phyloP scores from a whole-genome alignment of 2,113 vertebrate species.

The Gymnogyps californianus region DNA sequence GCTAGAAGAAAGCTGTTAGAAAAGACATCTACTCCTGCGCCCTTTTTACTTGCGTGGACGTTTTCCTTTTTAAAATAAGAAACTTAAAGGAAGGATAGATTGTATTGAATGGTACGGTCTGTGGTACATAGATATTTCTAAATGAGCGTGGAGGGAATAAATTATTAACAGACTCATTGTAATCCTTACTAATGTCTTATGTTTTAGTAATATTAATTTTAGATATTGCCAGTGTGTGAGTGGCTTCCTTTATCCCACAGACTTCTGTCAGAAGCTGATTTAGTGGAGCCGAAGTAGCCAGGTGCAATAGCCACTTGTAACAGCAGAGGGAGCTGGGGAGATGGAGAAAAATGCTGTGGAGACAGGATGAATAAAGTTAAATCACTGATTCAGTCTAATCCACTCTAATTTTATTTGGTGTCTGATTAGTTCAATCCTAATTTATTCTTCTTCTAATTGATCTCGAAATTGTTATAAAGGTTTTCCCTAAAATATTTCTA shows the following conservation, averaged over 20 bases:
- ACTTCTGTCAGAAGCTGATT: accelerated
- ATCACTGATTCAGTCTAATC: neutral
- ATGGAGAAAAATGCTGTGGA: neutral
- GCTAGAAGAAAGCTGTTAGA: neutral
- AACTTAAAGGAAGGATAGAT: neutral
- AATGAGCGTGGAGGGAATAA: neutral
- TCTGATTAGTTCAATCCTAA: neutral
- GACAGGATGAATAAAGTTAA: neutral
- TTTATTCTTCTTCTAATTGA: neutral
- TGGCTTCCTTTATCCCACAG: neutral
- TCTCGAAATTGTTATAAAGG: neutral
- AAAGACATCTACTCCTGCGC: neutral
- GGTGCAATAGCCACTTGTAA: neutral
- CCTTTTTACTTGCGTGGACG: neutral
- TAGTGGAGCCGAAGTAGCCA: neutral
- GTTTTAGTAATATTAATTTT: neutral
- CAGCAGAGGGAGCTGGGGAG: neutral
- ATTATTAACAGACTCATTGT: neutral
- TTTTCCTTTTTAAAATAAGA: neutral
- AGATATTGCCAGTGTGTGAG: neutral
- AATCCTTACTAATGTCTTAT: neutral
- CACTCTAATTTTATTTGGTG: neutral
- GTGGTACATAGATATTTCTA: neutral
- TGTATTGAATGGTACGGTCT: neutral
- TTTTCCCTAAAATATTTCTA: neutral